Evolutionary conservation across 2,888 invertebrate genomes (phyloP), one percentile per base, ranked within the genome.

Genomic region (Acleris laterana): DNA sequence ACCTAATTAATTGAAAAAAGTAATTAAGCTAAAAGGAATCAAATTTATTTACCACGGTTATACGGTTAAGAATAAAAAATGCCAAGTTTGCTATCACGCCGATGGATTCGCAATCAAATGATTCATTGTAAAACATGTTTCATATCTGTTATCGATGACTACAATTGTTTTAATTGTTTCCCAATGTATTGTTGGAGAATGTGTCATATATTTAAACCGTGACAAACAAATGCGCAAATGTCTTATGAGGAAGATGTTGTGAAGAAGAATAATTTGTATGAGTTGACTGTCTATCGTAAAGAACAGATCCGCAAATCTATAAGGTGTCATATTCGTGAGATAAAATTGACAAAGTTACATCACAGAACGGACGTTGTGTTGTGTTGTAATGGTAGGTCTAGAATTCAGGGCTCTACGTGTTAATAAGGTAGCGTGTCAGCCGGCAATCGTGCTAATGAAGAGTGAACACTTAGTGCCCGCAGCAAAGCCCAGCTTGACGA

Each of bases 401-500:
- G 57, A 49, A 66, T 62, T 57, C 66, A 66, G 66, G 61, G 66
- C 57, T 60, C 19, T 55, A 44, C 56, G 70, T 71, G 72, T 70
- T 74, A 76, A 76, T 68, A 61, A 71, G 68, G 70, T 72, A 69
- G 71, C 71, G 70, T 69, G 62, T 68, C 67, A 48, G 63, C 20
- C 57, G 66, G 62, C 68, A 71, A 59, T 65, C 53, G 62, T 71
- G 73, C 69, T 75, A 75, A 75, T 74, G 66, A 72, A 67, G 62
- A 68, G 64, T 64, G 70, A 72, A 71, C 55, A 69, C 72, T 71
- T 66, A 70, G 66, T 65, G 58, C 61, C 61, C 46, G 42, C 55
- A 55, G 44, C 63, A 59, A 53, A 58, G 46, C 59, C 59, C 59
- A 50, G 32, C 44, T 59, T 55, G 28, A 51, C 55, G 22, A 53